Evolutionary conservation across 2,797 vertebrate species (phyloP).

Genomic region (Gymnoscopelus braueri): DNA sequence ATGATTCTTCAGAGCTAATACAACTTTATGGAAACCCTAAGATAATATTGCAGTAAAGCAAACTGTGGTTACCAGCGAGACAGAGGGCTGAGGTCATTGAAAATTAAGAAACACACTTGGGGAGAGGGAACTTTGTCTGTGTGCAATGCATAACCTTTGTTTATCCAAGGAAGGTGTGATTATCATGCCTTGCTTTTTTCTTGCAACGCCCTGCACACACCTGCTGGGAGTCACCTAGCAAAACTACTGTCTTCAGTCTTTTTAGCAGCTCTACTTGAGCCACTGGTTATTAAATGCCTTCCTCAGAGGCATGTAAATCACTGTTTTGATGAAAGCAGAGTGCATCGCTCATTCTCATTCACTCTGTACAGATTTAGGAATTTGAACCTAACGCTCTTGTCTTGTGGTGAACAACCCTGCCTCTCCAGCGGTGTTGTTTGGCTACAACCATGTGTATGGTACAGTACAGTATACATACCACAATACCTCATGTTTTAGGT

Average conservation of each 20-base stretch:
- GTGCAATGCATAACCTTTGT: constrained; percentile 33
- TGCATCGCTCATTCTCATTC: no score
- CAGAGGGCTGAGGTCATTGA: constrained; percentile 8
- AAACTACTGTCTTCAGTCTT: constrained; percentile 28
- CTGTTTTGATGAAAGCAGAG: no score
- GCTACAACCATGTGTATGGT: neutral
- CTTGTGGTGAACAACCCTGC: no score
- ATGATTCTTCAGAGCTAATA: constrained; percentile 11
- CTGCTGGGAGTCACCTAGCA: constrained; percentile 25
- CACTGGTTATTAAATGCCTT: constrained; percentile 5
- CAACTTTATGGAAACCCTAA: constrained; percentile 15
- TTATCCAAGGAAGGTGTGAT: constrained; percentile 38
- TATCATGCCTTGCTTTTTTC: constrained; percentile 29
- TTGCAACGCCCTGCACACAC: constrained; percentile 22
- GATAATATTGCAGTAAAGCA: constrained; percentile 24
- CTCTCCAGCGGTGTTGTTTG: neutral
- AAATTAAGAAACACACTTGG: constrained; percentile 21
- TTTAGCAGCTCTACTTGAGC: constrained; percentile 13
- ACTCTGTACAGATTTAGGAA: no score
- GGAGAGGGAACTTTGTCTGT: constrained; percentile 1
- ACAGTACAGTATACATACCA: neutral
- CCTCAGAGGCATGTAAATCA: constrained; percentile 29
- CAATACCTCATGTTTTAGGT: neutral
- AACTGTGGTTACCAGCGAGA: constrained; percentile 20
- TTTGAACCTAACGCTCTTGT: no score